Base-by-base conservation (phyloP, 2,888 invertebrate genomes). In the Cybosia mesomella region DNA sequence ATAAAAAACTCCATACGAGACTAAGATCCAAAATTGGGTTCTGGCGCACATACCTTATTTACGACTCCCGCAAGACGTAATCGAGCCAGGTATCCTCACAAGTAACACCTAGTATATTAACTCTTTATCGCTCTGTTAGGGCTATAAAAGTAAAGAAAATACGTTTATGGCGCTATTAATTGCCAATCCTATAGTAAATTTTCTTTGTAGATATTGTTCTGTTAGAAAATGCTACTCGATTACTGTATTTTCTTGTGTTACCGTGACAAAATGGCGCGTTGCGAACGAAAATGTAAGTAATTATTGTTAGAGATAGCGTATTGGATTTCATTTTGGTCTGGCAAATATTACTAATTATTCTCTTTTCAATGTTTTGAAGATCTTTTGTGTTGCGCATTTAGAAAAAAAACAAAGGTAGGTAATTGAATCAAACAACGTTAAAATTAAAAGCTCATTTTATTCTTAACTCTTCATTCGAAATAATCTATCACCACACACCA, bases 71-170 rank as follows among this genome's bases (percentile, higher is more conserved):
- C 36, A 67, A 67, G 54, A 59, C 49, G 53, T 58, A 63, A 58
- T 54, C 3, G 21, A 53, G 34, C 34, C 18, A 22, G 22, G 58
- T 63, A 36, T 53, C 21, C n/a, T 62, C 22, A 58, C 49, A 24
- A 24, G 24, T 53, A 49, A 67, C 55, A 54, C 22, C 34, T 24
- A 62, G 34, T 58, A 36, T 68, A 68, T 43, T 69, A 43, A 60
- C 34, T 39, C 63, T 74, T 71, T 74, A 78, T 78, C 71, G 24
- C 61, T 59, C 13, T 58, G 55, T 21, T 62, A 64, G 71, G 55
- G 61, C 65, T 61, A 72, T 79, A 72, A 76, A 74, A 64, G 61
- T 70, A 58, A 64, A 70, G 64, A 66, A 72, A 79, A 74, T 71
- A 11, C 66, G 39, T 78, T 72, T 79, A 79, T 70, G 57, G 61